Conservation (phyloP, 2,797 vertebrate species). For the Fistularia commersonii region DNA sequence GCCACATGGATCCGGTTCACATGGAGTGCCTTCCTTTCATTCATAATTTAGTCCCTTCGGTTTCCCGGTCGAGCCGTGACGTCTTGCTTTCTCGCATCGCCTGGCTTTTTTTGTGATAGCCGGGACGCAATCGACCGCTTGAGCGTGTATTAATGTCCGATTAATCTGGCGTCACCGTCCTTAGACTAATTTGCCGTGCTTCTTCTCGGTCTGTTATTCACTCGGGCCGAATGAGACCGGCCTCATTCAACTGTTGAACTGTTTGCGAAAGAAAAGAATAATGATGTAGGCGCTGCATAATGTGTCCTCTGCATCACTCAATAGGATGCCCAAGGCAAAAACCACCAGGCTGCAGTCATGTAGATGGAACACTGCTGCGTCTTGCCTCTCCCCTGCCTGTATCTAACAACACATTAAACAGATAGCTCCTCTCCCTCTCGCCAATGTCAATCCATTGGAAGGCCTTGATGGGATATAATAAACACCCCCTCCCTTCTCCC, state of each 20-base stretch:
- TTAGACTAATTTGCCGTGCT: too few species aligned
- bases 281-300: conserved; percentile 35
- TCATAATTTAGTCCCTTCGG: conserved; percentile 57
- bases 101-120: conserved; percentile 6
- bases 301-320: conserved; percentile 46
- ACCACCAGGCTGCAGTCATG: conserved; percentile 43
- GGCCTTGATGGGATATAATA: conserved; percentile 53
- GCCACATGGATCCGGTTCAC: conserved; percentile 53
- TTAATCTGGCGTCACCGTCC: conserved; percentile 1
- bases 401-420: conserved; percentile 39
- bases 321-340: conserved; percentile 53
- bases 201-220: conserved; percentile 12
- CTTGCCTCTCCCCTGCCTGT: conserved; percentile 24
- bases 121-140: conserved; percentile 6
- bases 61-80: conserved; percentile 19
- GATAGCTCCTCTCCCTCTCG: conserved; percentile 23
- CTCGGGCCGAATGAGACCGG: conserved; percentile 11
- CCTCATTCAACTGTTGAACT: conserved; percentile 28
- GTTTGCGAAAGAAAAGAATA: conserved; percentile 36
- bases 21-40: conserved; percentile 58
- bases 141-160: conserved; percentile 6
- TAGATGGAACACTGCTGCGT: conserved; percentile 35
- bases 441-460: conserved; percentile 42
- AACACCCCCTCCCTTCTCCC: conserved; percentile 9
- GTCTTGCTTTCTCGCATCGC: conserved; percentile 15